Evolutionary conservation across 53 echinoderm and acorn worm genomes (phyloP).

Genomic region (Holothuria leucospilota): DNA sequence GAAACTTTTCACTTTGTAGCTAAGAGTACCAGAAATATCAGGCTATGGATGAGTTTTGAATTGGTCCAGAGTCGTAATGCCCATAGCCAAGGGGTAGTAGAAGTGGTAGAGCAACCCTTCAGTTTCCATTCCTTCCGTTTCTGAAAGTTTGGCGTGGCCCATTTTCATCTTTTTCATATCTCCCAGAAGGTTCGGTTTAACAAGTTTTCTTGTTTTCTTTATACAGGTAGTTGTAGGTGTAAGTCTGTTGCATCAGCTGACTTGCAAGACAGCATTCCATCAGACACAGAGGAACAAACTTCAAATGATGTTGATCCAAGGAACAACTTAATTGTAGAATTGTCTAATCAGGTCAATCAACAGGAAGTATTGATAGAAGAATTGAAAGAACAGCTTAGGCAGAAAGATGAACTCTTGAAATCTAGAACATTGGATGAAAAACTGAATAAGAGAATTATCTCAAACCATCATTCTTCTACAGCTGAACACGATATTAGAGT

Average conservation of each 20-base stretch:
- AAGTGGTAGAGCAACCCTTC: too few species aligned
- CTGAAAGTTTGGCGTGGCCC: too few species aligned
- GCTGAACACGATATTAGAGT: too few species aligned
- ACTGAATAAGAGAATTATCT: too few species aligned
- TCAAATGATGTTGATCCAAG: constrained; percentile 69
- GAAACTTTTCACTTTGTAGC: too few species aligned
- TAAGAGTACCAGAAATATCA: too few species aligned
- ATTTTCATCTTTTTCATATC: not conserved
- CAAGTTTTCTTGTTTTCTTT: not conserved
- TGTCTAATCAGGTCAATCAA: constrained; percentile 76
- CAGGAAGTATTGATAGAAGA: constrained; percentile 78
- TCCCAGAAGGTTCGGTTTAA: not conserved
- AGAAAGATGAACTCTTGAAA: constrained; percentile 56
- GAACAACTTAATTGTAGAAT: constrained; percentile 83
- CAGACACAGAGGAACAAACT: not conserved
- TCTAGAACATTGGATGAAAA: not conserved
- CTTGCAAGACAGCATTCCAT: not conserved
- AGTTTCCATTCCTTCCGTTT: too few species aligned
- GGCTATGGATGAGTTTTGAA: too few species aligned
- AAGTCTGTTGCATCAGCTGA: not conserved
- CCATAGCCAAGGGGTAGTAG: too few species aligned
- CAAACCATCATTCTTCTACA: too few species aligned
- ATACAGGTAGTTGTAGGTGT: not conserved
- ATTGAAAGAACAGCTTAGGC: constrained; percentile 62
- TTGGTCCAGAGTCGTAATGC: too few species aligned